Conservation (phyloP, 2,797 vertebrate species). For the Xenentodon cancila region DNA sequence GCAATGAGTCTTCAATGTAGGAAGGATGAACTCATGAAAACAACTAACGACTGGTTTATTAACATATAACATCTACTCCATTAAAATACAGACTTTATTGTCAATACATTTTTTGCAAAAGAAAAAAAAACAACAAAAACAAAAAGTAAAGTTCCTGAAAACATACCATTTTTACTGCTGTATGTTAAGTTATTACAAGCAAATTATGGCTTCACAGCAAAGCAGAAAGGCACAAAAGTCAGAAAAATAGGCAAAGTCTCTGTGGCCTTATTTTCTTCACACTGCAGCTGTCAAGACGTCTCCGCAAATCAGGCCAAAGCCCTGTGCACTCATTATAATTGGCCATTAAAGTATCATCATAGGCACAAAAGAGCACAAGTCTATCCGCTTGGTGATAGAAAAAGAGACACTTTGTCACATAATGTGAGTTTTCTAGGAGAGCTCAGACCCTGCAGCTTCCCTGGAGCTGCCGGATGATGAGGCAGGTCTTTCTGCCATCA, state of each 20-base stretch:
- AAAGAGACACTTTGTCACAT: constrained; percentile 21
- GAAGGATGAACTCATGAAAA: too few species aligned
- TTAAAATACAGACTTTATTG: too few species aligned
- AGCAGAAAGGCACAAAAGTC: constrained; percentile 2
- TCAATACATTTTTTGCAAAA: too few species aligned
- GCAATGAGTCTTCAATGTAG: too few species aligned
- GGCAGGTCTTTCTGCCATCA: constrained; percentile 36
- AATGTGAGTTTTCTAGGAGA: constrained; percentile 8
- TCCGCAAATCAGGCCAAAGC: constrained; percentile 25
- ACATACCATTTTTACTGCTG: neutral
- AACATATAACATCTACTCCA: too few species aligned
- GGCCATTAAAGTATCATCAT: constrained; percentile 53
- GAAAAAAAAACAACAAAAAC: neutral
- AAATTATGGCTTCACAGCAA: neutral
- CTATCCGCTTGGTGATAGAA: constrained; percentile 15
- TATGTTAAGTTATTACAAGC: neutral
- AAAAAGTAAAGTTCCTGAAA: neutral
- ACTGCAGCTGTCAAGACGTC: constrained; percentile 35
- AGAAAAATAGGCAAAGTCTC: constrained; percentile 5
- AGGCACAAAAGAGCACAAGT: constrained; percentile 26
- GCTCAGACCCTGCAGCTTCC: constrained; percentile 27
- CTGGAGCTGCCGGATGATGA: constrained; percentile 47
- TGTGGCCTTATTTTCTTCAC: constrained; percentile 17
- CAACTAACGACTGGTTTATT: too few species aligned
- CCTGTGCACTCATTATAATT: constrained; percentile 43